Base-by-base conservation (phyloP, 2,888 invertebrate species). In the Torymus auratus region DNA sequence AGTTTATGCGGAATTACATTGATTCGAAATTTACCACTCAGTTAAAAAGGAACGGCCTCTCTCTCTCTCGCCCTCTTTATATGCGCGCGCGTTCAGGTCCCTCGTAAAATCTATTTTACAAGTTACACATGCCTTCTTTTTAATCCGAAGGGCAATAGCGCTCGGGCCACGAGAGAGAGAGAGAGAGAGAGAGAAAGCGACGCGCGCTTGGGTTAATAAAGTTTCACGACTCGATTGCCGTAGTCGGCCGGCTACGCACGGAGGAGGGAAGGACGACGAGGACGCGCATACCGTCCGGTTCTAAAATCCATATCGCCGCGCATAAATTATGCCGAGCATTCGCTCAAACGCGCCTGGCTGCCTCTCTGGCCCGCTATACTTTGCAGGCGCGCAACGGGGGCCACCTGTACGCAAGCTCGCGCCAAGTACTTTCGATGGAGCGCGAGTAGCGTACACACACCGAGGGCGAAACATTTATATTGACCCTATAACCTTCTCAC, bases 241-340 rank as follows among this genome's bases (percentile, higher is more conserved):
- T 71, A 71, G 72, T 71, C 71, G 71, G 62, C 41, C 7, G 41
- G 7, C 41, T 41, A 20, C 20, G 64, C 64, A 53, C 61, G 28
- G 2, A 28, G 11, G 58, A 17, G 28, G 23, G 20, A 41, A 41
- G 41, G 41, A 7, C 60, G 20, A 41, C 56, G 58, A 55, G 53
- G 15, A 23, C 55, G 61, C 62, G 60, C 61, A 72, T 58, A 70
- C 67, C 70, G 70, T 15, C 67, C 65, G 82, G 75, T 73, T 78
- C 80, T 83, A 75, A 83, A 82, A 83, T 83, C 82, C 82, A 80
- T 83, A 82, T 74, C 80, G 80, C 56, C 71, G 68, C 55, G 82
- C 78, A 78, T 82, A 80, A 83, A 83, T 83, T 83, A 83, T 74
- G 81, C 80, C 68, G 52, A 52, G 62, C 67, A 55, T 62, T 79